phyloP scores from a whole-genome alignment of 2,888 invertebrate genomes.

The Meganola albula region DNA sequence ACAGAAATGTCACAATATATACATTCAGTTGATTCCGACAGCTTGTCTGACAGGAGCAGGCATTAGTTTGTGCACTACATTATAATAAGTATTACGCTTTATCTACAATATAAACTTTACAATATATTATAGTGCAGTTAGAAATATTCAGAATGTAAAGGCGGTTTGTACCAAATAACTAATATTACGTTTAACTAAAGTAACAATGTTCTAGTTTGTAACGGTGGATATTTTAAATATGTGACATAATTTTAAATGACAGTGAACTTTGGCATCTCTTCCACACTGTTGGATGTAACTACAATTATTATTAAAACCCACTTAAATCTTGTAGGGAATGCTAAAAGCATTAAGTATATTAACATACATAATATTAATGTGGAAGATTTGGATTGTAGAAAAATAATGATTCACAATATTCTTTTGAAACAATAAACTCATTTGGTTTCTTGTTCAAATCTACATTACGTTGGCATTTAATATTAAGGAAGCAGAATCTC shows the following conservation, averaged over 20 bases:
- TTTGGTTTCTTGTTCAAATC: conserved; percentile 19
- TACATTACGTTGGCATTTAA: conserved; percentile 43
- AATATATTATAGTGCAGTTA: conserved; percentile 41
- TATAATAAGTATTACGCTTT: conserved; percentile 48
- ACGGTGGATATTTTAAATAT: conserved; percentile 27
- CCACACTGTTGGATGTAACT: too few relatives aligned
- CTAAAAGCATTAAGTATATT: too few relatives aligned
- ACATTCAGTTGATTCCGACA: conserved; percentile 40
- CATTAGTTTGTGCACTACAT: conserved; percentile 63
- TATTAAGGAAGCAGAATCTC: conserved; percentile 52
- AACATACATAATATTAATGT: too few relatives aligned
- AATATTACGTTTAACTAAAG: conserved; percentile 29
- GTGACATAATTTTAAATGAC: conserved; percentile 23
- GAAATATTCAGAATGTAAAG: conserved; percentile 36
- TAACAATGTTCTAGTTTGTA: conserved; percentile 20
- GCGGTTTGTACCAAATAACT: conserved; percentile 39
- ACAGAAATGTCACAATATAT: conserved; percentile 51
- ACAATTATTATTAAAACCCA: conserved; percentile 26
- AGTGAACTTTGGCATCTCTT: conserved; percentile 32
- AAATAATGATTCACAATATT: conserved; percentile 21
- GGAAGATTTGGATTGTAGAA: conserved; percentile 24
- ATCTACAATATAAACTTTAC: conserved; percentile 52
- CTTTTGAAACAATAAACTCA: conserved; percentile 20
- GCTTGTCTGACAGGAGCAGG: conserved; percentile 22
- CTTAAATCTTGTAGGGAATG: conserved; percentile 21